Evolutionary conservation across 2,113 vertebrate genomes (phyloP).

Genomic region (Paramisgurnus dabryanus): DNA sequence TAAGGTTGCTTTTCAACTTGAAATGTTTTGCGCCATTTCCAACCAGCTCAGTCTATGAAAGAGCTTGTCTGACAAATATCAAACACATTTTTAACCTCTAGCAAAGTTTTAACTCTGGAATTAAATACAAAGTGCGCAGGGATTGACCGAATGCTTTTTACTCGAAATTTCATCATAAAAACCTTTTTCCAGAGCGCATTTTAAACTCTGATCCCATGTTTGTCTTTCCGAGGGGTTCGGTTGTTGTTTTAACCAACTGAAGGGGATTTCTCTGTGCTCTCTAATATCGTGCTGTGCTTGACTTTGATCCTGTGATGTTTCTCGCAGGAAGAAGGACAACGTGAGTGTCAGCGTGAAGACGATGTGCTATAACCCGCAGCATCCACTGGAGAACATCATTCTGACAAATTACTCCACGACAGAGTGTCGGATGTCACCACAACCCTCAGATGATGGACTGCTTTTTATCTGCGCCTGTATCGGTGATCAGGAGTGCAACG

Average conservation of each 20-base stretch:
- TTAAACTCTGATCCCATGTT: neutral
- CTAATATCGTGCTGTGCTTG: neutral
- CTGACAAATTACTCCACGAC: constrained; percentile 80
- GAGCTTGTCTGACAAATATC: constrained; percentile 48
- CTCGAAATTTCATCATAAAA: constrained; percentile 9
- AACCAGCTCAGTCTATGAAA: constrained; percentile 30
- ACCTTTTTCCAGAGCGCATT: neutral
- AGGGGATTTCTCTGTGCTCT: neutral
- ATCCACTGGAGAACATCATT: constrained; percentile 79
- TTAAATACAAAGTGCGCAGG: constrained; percentile 48
- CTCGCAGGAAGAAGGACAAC: constrained; percentile 82
- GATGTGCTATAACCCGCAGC: constrained; percentile 79
- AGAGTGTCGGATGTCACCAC: constrained; percentile 78
- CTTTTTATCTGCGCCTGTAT: constrained; percentile 82
- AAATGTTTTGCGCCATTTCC: constrained; percentile 21
- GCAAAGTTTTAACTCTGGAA: constrained; percentile 49
- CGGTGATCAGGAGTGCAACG: constrained; percentile 85
- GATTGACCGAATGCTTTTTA: constrained; percentile 40
- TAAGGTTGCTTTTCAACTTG: constrained; percentile 38
- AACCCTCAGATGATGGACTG: constrained; percentile 66
- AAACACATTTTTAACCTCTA: constrained; percentile 51
- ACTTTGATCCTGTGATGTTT: constrained; percentile 20
- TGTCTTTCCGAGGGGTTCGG: neutral
- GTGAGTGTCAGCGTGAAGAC: constrained; percentile 82
- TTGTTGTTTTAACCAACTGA: neutral